These are phyloP conservation scores for Sphaerodactylus townsendi DNA, from an alignment of 2,113 vertebrate species.

Conservation along the genomic window DNA sequence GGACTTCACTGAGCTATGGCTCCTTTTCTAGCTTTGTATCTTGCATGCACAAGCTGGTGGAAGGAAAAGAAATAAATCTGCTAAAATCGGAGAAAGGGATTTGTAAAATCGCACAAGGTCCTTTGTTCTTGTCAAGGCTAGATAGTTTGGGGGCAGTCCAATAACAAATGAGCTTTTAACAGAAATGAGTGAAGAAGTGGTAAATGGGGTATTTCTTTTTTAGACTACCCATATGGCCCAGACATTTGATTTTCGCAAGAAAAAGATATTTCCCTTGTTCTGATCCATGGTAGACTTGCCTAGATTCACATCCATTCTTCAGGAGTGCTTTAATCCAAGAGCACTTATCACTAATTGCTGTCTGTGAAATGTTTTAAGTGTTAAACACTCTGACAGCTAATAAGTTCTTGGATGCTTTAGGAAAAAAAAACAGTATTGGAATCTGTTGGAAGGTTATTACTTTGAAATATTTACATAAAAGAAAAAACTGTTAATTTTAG, in stretches of 20 bases:
- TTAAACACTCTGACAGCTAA: constrained; percentile 59
- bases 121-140: not conserved
- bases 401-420: constrained; percentile 54
- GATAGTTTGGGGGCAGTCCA: not conserved
- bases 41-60: no score
- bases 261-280: constrained; percentile 46
- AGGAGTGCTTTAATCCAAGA: constrained; percentile 47
- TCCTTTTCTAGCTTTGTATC: no score
- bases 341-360: constrained; percentile 58
- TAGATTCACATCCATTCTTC: constrained; percentile 47
- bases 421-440: constrained; percentile 40
- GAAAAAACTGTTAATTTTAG: not conserved
- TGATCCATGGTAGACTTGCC: constrained; percentile 48
- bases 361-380: constrained; percentile 51
- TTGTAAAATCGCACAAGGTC: not conserved
- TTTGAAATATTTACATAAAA: constrained; percentile 31
- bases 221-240: constrained; percentile 34
- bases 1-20: no score
- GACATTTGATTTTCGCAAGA: constrained; percentile 36
- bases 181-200: constrained; percentile 10
- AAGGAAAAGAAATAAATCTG: no score
- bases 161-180: constrained; percentile 38
- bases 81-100: no score
- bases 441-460: constrained; percentile 52
- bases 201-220: constrained; percentile 5